Evolutionary conservation across 1,140 invertebrate genomes (phyloP).

Genomic region (Habropoda laboriosa): DNA sequence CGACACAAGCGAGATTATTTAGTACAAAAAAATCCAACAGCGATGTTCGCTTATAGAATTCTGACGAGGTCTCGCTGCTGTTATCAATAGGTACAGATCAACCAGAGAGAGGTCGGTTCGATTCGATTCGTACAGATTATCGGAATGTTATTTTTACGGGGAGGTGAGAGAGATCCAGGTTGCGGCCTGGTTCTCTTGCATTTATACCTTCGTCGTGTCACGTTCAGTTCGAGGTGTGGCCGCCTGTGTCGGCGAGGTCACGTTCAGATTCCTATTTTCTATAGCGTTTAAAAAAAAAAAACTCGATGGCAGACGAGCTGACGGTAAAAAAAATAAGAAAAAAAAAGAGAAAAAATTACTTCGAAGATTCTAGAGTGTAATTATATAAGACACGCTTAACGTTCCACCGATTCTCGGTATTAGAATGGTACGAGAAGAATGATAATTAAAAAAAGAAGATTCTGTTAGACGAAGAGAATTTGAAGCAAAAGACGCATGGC

Average conservation of each 20-base stretch:
- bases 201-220: neutral
- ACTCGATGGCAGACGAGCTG: constrained; percentile 18
- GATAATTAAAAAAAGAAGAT: neutral
- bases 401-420: neutral
- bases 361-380: neutral
- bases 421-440: neutral
- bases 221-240: neutral
- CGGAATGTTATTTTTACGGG: constrained; percentile 22
- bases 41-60: too few relatives aligned
- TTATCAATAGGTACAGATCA: neutral
- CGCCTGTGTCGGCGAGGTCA: constrained; percentile 29
- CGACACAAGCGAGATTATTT: constrained; percentile 20
- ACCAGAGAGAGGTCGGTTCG: neutral
- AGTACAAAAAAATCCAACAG: too few relatives aligned
- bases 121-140: neutral
- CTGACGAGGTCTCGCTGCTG: neutral
- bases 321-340: too few relatives aligned
- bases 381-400: constrained; percentile 10
- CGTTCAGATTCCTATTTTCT: constrained; percentile 26
- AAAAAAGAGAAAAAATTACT: neutral
- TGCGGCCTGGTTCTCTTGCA: constrained; percentile 6
- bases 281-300: neutral
- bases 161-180: neutral
- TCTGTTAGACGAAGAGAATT: too few relatives aligned
- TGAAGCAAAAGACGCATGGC: too few relatives aligned